These are phyloP conservation scores for Tineola bisselliella DNA, from an alignment of 2,888 invertebrate species.

Conservation along the genomic window DNA sequence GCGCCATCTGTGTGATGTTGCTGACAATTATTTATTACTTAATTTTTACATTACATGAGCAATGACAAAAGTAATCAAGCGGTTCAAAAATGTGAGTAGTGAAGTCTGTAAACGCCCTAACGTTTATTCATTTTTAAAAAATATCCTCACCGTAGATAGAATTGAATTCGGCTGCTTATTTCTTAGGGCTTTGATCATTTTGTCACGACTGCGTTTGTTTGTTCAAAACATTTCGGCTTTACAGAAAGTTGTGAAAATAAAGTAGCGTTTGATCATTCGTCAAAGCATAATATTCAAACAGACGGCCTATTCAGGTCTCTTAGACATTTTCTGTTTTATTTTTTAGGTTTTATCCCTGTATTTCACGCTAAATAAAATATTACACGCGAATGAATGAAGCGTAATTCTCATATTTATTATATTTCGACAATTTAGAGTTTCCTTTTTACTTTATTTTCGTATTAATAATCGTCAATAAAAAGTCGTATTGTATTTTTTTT, in stretches of 20 bases:
- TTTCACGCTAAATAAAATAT: too few species aligned
- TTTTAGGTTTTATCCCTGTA: background rate
- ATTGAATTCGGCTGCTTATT: background rate
- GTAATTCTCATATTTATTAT: too few species aligned
- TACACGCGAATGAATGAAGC: too few species aligned
- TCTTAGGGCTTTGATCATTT: background rate
- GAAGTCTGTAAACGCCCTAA: background rate
- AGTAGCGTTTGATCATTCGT: background rate
- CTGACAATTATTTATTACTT: too few species aligned
- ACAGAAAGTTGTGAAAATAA: background rate
- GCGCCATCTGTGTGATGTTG: too few species aligned
- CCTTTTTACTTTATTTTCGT: too few species aligned
- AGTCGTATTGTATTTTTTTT: too few species aligned
- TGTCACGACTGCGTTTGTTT: background rate
- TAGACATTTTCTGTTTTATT: background rate
- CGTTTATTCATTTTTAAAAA: background rate
- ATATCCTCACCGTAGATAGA: background rate
- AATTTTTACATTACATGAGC: too few species aligned
- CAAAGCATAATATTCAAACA: background rate
- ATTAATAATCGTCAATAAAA: too few species aligned
- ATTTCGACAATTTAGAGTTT: too few species aligned
- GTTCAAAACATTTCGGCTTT: background rate
- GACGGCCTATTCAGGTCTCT: background rate
- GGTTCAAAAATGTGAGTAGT: too few species aligned
- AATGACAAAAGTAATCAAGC: too few species aligned